Conservation (phyloP, 2,797 vertebrate genomes). For the Fundulus diaphanus region DNA sequence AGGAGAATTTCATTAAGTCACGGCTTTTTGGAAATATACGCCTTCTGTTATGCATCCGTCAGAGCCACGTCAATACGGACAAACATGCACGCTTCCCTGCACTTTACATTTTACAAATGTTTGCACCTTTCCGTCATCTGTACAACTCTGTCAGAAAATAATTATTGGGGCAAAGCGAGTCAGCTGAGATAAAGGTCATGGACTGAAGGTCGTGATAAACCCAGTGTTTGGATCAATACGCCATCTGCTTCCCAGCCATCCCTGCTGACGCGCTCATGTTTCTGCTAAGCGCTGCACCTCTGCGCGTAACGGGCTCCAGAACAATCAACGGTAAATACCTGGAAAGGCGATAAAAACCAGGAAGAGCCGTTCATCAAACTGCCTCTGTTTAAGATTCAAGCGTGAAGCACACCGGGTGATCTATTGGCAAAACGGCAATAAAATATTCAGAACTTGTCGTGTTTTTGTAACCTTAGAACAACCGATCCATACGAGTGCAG, state of each 20-base stretch:
- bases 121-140: background rate
- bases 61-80: background rate
- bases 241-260: slow-evolving; percentile 30
- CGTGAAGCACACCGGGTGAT: background rate
- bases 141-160: background rate
- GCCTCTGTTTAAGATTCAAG: background rate
- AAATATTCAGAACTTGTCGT: slow-evolving; percentile 11
- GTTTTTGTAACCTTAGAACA: slow-evolving; percentile 4
- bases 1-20: background rate
- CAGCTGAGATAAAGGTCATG: slow-evolving; percentile 12
- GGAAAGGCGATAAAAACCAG: background rate
- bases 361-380: slow-evolving; percentile 1
- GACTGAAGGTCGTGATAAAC: slow-evolving; percentile 14
- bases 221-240: slow-evolving; percentile 23
- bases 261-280: background rate
- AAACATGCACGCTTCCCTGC: background rate
- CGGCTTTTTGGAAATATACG: background rate
- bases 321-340: background rate
- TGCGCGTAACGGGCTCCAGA: background rate
- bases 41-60: background rate
- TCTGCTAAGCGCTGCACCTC: background rate
- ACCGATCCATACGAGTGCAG: background rate
- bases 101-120: background rate
- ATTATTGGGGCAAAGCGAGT: slow-evolving; percentile 5
- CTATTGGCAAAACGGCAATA: background rate